Evolutionary conservation across 2,888 invertebrate genomes (phyloP).

Genomic region (Callosobruchus maculatus): DNA sequence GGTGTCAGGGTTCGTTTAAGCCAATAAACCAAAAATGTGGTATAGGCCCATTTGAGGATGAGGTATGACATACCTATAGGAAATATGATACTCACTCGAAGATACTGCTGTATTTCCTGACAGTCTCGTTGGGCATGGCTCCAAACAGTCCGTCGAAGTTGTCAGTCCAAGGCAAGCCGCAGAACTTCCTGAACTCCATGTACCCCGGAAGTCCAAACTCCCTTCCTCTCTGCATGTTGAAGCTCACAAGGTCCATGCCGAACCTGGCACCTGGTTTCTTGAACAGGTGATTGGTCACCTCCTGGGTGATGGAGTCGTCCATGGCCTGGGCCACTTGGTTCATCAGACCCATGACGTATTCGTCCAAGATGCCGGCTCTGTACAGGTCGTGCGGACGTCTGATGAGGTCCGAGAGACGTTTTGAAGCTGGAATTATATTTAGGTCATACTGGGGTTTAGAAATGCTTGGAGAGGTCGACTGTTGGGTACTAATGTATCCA

Average conservation of each 20-base stretch:
- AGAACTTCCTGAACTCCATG: conserved; percentile 90
- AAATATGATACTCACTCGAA: conserved; percentile 73
- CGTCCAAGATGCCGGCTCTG: conserved; percentile 84
- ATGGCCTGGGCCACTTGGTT: conserved; percentile 93
- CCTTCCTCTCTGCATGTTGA: conserved; percentile 90
- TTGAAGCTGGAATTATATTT: conserved; percentile 68
- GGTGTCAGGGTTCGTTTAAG: too few species aligned
- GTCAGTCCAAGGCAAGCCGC: conserved; percentile 75
- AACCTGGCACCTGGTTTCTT: conserved; percentile 72
- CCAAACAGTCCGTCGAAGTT: conserved; percentile 79
- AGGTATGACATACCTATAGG: too few species aligned
- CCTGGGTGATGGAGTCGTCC: conserved; percentile 88
- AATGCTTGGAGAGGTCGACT: too few species aligned
- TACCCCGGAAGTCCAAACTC: conserved; percentile 90
- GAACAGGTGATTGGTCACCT: conserved; percentile 89
- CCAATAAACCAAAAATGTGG: too few species aligned
- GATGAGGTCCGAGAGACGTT: conserved; percentile 82
- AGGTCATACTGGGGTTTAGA: too few species aligned
- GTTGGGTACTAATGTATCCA: too few species aligned
- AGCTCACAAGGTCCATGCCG: conserved; percentile 87
- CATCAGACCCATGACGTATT: conserved; percentile 89
- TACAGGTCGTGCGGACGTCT: conserved; percentile 87
- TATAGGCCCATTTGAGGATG: too few species aligned
- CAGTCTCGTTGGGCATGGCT: conserved; percentile 85
- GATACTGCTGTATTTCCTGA: conserved; percentile 75